Evolutionary conservation across 2,797 vertebrate species (phyloP), one percentile per base, ranked within the genome.

Genomic region (Diglossa cyanea): DNA sequence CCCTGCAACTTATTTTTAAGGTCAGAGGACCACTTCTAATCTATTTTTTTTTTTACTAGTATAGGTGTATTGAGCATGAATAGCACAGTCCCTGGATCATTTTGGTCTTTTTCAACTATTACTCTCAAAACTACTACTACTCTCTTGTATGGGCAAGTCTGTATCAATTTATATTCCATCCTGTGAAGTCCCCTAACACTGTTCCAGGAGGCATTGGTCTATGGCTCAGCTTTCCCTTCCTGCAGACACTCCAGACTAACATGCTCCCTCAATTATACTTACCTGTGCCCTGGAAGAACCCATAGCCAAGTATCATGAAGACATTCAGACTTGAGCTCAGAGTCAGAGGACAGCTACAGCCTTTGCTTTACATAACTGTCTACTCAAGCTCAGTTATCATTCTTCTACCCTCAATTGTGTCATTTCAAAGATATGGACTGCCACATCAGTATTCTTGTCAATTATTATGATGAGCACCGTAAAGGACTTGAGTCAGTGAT

Each of bases 201-300:
- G 8, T 44, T 60, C 10, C 1, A 2, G 15, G 9, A 47, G 19
- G 3, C 1, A 0, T 0, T 57, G 44, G n/a, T 13, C 9, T 33
- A 30, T 44, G 7, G 16, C 6, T 66, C 18, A 50, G 11, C 26
- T 79, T 88, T 7, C 11, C 12, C 7, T 58, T 31, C 13, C 35
- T 74, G 24, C 14, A 67, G 44, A 62, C 11, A 10, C 15, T 75
- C 25, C 16, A 20, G 33, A 26, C 4, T 58, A 50, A 74, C 7
- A 8, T 11, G 2, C 6, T 26, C 4, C 13, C 15, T 31, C 6
- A 51, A 7, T 3, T n/a, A 5, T 0, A 0, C 7, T 53, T 54
- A 33, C 9, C 2, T 42, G 9, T 30, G 18, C 54, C 26, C 28
- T 9, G 6, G 14, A 57, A 33, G 28, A 77, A 31, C 6, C 18